Evolutionary conservation across 2,113 vertebrate genomes (phyloP), one percentile per base, ranked within the genome.

Genomic region (Forbesichthys papilliferus): DNA sequence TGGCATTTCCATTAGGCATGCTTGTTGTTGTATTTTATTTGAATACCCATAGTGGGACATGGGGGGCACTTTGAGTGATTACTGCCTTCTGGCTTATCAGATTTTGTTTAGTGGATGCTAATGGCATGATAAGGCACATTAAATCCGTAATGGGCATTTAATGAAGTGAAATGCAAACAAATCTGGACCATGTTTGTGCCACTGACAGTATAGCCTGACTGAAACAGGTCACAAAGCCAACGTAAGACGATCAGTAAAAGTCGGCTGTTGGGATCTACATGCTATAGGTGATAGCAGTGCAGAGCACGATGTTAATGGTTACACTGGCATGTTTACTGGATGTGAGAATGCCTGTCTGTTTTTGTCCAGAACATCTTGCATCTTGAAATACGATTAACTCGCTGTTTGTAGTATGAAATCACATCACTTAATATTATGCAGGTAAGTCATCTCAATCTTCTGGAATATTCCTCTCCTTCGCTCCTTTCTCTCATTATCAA

Each of bases 121-220:
- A 87, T 86, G 78, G 79, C 64, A 56, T 70, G 84, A 85, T 83
- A 83, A 87, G 83, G 74, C 84, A 86, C 85, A 87, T 87, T 88
- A 78, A 75, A 77, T 69, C 49, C 55, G 79, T 87, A 85, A 84
- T 90, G 86, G 84, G 77, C 78, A 75, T 88, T 88, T 79, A 87
- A 88, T 84, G 74, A 80, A 76, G 74, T 82, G 69, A 79, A 87
- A 79, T 77, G 74, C 77, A 74, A 56, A 66, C 49, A 69, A 68
- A 68, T 71, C 49, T 0, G 8, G 36, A 57, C 70, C 56, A 60
- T 48, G 5, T 34, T 59, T 27, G 12, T 59, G 9, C 20, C 57
- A 13, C 27, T 33, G 74, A 73, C 66, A 75, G 74, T 71, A 73
- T 61, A 83, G 78, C 63, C 56, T 47, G 71, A 74, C 74, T 74